Evolutionary conservation across 2,113 vertebrate genomes (phyloP).

Genomic region (Diadophis punctatus): DNA sequence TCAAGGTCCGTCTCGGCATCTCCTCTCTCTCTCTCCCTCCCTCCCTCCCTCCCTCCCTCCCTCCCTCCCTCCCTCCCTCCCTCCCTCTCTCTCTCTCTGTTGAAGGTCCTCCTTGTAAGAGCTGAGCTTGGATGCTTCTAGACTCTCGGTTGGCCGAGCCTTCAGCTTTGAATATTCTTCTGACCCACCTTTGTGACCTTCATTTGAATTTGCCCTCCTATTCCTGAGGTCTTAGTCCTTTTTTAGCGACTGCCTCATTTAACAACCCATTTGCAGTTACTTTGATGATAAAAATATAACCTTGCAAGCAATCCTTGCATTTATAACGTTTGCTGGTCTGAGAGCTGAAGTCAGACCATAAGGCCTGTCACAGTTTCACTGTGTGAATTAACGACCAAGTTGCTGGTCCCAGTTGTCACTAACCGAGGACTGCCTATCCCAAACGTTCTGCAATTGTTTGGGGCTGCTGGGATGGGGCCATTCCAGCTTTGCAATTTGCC

Average conservation of each 20-base stretch:
- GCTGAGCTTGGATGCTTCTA: neutral
- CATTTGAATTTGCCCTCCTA: neutral
- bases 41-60: too few species aligned
- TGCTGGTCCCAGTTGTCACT: neutral
- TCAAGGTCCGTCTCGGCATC: slow-evolving; percentile 78
- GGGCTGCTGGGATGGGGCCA: neutral
- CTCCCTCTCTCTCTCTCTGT: too few species aligned
- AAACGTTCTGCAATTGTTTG: neutral
- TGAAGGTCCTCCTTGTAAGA: neutral
- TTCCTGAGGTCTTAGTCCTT: neutral
- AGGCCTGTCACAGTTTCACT: neutral
- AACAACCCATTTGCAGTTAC: neutral
- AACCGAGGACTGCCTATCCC: neutral
- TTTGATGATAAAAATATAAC: neutral
- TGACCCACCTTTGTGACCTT: neutral
- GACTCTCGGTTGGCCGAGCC: fast-evolving
- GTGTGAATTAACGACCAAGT: neutral
- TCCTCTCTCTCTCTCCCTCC: too few species aligned
- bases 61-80: too few species aligned
- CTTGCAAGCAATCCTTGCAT: neutral
- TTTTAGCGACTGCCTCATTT: neutral
- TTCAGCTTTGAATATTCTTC: neutral
- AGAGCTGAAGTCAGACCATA: neutral
- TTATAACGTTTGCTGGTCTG: neutral
- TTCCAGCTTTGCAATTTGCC: neutral